phyloP scores from a whole-genome alignment of 2,797 vertebrate genomes.

The Simalia tracyae region DNA sequence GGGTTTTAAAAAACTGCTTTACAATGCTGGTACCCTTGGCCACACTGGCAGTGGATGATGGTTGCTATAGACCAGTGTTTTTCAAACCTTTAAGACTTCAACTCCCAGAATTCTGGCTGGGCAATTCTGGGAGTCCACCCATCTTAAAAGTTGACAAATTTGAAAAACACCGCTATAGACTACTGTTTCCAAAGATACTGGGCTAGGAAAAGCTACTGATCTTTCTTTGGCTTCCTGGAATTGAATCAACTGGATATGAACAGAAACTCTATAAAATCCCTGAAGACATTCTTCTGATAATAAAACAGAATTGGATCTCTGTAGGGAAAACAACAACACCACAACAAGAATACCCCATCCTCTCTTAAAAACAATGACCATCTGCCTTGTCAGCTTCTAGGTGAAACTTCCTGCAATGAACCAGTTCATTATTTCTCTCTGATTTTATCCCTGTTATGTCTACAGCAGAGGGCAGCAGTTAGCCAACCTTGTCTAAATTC shows the following conservation, averaged over 20 bases:
- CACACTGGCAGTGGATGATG: no score
- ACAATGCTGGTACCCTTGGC: not conserved
- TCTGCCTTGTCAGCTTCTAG: constrained; percentile 31
- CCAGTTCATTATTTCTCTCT: not conserved
- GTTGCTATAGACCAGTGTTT: no score
- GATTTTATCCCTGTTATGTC: not conserved
- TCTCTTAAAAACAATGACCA: constrained; percentile 37
- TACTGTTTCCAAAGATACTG: not conserved
- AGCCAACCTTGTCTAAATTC: not conserved
- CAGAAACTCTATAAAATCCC: constrained; percentile 37
- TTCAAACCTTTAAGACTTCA: no score
- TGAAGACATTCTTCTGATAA: constrained; percentile 33
- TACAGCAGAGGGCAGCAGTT: not conserved
- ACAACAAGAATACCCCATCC: constrained; percentile 40
- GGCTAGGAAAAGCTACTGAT: not conserved
- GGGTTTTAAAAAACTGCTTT: constrained; percentile 13
- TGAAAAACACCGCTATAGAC: not conserved
- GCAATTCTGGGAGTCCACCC: no score
- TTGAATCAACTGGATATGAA: constrained; percentile 26
- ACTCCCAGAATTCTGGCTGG: no score
- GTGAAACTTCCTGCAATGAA: constrained; percentile 15
- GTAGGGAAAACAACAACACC: constrained; percentile 14
- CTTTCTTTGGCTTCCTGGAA: not conserved
- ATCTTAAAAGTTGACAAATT: not conserved
- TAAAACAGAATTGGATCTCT: constrained; percentile 37